Conservation (phyloP, 2,888 invertebrate genomes). For the Griposia aprilina region DNA sequence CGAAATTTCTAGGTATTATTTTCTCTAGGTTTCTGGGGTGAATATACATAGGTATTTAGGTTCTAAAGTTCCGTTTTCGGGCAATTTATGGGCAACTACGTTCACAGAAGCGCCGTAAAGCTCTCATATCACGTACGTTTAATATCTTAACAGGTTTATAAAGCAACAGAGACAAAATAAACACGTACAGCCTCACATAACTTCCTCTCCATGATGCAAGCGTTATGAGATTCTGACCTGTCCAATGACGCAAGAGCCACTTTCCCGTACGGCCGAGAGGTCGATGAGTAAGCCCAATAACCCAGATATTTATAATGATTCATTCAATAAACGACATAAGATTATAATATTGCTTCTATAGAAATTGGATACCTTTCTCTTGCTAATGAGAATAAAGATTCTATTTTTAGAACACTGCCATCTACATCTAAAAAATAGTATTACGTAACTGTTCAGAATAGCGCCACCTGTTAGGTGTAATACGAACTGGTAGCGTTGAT, state of each 20-base stretch:
- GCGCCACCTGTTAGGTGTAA: constrained; percentile 66
- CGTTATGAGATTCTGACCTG: constrained; percentile 84
- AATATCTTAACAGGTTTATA: constrained; percentile 60
- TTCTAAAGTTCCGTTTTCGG: constrained; percentile 10
- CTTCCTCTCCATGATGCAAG: constrained; percentile 82
- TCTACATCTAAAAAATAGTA: constrained; percentile 60
- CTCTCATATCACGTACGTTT: constrained; percentile 47
- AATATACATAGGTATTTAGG: neutral
- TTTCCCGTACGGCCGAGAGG: constrained; percentile 83
- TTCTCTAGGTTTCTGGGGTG: neutral
- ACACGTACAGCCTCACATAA: constrained; percentile 72
- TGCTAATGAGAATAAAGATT: constrained; percentile 23
- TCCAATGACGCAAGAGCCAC: constrained; percentile 86
- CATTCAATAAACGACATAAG: constrained; percentile 74
- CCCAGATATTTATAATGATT: constrained; percentile 78
- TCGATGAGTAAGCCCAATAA: constrained; percentile 83
- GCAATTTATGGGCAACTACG: constrained; percentile 21
- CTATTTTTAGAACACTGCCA: constrained; percentile 65
- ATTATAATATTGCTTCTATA: constrained; percentile 38
- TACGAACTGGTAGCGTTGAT: constrained; percentile 44
- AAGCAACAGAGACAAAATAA: constrained; percentile 67
- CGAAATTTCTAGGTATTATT: neutral
- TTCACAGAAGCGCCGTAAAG: constrained; percentile 3
- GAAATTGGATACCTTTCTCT: constrained; percentile 66
- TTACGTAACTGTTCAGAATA: constrained; percentile 39